Conservation (phyloP, 2,888 invertebrate genomes). For the Clistopyga incitator region DNA sequence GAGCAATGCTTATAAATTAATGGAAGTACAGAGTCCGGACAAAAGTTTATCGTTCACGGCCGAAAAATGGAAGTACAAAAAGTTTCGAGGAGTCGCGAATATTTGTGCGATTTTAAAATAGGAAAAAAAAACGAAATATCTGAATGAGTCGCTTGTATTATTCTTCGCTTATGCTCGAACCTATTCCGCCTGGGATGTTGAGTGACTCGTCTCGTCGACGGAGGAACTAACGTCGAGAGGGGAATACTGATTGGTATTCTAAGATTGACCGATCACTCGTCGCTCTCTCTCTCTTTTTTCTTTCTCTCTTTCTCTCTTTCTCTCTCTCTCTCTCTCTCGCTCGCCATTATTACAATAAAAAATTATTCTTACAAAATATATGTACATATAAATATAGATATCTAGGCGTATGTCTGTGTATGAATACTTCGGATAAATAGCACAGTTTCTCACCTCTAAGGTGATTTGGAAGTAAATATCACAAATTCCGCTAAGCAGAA, state of each 20-base stretch:
- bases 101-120: conserved; percentile 34
- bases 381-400: conserved; percentile 69
- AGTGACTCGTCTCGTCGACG: conserved; percentile 32
- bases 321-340: conserved; percentile 34
- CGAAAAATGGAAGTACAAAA: conserved; percentile 40
- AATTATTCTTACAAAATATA: conserved; percentile 59
- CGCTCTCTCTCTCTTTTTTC: conserved; percentile 19
- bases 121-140: conserved; percentile 19
- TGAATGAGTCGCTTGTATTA: neutral
- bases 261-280: conserved; percentile 59
- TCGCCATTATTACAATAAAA: conserved; percentile 47
- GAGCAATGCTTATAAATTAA: conserved; percentile 45
- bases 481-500: neutral
- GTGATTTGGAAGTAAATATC: conserved; percentile 3
- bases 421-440: conserved; percentile 23
- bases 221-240: conserved; percentile 46
- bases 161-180: conserved; percentile 22
- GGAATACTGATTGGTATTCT: conserved; percentile 70
- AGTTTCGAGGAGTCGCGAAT: conserved; percentile 40
- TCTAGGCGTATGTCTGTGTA: conserved; percentile 59
- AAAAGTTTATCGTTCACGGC: conserved; percentile 20
- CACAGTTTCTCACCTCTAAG: neutral
- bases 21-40: conserved; percentile 62
- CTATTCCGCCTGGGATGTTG: conserved; percentile 22
- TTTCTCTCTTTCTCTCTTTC: conserved; percentile 16